Base-by-base conservation (phyloP, 2,113 vertebrate genomes). In the Etheostoma cragini region DNA sequence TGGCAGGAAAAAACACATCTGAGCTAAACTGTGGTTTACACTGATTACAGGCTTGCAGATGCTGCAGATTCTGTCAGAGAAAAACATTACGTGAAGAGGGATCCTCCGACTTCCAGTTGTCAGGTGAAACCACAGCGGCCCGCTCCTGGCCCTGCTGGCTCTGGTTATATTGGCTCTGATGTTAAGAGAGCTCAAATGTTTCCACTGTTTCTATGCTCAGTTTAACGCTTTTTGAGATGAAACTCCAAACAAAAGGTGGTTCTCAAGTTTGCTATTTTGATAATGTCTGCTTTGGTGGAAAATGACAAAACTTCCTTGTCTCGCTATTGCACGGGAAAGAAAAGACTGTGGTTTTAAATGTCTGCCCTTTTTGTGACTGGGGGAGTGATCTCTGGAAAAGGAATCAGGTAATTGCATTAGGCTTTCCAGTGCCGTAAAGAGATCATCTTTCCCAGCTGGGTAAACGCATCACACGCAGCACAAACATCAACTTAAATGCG, bases 1-100 rank as follows among this genome's bases (percentile, higher is more conserved):
- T 96, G 94, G 95, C 94, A 93, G 85, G 72, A 95, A 93, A 94
- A 95, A 95, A 89, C 85, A 88, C 88, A 50, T 87, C 78, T 53
- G 67, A 83, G 83, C 87, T 87, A 87, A 88, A 87, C 86, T 90
- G 92, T 76, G 93, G 92, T 88, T 89, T 84, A 63, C 61, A 53
- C 91, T 93, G 92, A 94, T 94, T 93, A 93, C 85, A 90, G 91
- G 76, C 84, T 45, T 80, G 88, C 92, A 88, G 89, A 92, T 91
- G 90, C 82, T 82, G 87, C 90, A 68, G 86, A 92, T 91, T 91
- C 83, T 64, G 82, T 85, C 78, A 57, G 62, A 82, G 87, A 73
- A 89, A 90, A 92, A 89, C 86, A 87, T 78, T 69, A 88, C 83
- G 82, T 64, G 86, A 85, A 81, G 80, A 81, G 81, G 76, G 81